These are phyloP conservation scores for Temnothorax ravouxi DNA, from an alignment of 2,888 invertebrate genomes.

Conservation along the genomic window DNA sequence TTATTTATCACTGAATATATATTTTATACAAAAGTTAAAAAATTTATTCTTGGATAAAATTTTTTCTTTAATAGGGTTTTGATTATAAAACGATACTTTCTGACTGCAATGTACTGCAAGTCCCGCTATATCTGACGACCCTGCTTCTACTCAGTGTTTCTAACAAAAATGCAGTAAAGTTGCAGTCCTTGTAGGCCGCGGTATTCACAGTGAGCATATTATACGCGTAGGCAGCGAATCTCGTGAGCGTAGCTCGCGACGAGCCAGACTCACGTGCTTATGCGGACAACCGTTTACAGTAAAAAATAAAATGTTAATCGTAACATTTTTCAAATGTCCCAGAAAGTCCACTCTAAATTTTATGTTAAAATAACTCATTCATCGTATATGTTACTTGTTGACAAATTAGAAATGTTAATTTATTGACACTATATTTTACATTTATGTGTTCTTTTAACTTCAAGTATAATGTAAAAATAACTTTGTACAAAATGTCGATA, in stretches of 20 bases:
- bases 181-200: constrained; percentile 30
- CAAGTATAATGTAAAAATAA: no score
- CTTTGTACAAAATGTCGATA: no score
- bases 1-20: not conserved
- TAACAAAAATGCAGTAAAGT: constrained; percentile 51
- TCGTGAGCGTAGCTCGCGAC: constrained; percentile 45
- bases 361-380: no score
- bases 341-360: no score
- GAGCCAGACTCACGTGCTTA: constrained; percentile 48
- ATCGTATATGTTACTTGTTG: no score
- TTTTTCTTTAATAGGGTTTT: not conserved
- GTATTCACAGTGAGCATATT: constrained; percentile 12
- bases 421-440: no score
- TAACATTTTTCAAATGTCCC: no score
- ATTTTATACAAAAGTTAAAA: not conserved
- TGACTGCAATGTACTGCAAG: not conserved
- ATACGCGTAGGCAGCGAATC: constrained; percentile 43
- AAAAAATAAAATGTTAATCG: no score
- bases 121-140: constrained; percentile 17
- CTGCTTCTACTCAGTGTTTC: constrained; percentile 50
- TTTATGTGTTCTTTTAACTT: no score
- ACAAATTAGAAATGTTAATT: no score
- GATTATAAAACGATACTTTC: constrained; percentile 15
- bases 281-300: constrained; percentile 9
- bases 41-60: not conserved